phyloP scores from a whole-genome alignment of 2,888 invertebrate genomes.

The Heliconius charithonia region DNA sequence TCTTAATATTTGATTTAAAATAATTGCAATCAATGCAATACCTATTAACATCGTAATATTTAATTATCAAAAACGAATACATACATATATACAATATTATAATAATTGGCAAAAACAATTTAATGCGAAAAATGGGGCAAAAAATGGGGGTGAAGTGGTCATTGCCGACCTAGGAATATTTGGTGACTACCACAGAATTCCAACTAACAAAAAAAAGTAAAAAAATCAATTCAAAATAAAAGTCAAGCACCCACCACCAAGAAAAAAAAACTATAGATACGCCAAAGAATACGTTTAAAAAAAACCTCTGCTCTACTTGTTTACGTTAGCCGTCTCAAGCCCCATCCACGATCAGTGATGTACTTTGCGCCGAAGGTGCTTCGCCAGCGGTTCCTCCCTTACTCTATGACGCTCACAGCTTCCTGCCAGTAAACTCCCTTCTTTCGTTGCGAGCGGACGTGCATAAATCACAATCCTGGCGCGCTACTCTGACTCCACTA shows the following conservation, averaged over 20 bases:
- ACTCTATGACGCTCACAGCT: constrained; percentile 49
- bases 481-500: constrained; percentile 62
- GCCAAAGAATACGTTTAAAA: not conserved
- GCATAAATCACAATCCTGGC: constrained; percentile 54
- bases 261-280: no score
- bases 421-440: constrained; percentile 51
- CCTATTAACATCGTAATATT: not conserved
- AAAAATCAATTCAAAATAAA: no score
- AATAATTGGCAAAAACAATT: not conserved
- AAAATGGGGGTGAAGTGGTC: no score
- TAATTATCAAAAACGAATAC: not conserved
- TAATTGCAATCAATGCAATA: not conserved
- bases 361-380: constrained; percentile 32
- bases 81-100: not conserved
- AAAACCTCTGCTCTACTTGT: constrained; percentile 13
- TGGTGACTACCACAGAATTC: no score
- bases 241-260: no score
- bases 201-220: no score
- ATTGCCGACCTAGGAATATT: no score
- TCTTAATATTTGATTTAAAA: no score
- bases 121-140: not conserved
- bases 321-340: not conserved
- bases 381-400: constrained; percentile 40
- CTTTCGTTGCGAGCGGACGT: constrained; percentile 52
- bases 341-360: constrained; percentile 24